Percentiles rank a stretch among this genome's conserved stretches.
phyloP scores from a whole-genome alignment of 2,113 vertebrate species.

The Anoplopoma fimbria region DNA sequence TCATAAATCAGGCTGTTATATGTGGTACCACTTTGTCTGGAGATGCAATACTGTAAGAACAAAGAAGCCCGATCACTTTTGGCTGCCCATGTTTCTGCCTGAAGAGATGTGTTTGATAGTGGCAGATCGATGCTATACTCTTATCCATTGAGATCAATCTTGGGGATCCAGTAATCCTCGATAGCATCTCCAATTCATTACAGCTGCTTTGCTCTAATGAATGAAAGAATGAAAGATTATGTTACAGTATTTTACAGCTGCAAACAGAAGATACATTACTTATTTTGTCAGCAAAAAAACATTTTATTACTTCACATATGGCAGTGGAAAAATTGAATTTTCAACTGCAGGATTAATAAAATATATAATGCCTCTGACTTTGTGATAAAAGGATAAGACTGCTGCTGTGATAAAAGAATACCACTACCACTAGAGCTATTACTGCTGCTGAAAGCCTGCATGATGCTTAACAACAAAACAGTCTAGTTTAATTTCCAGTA shows the following conservation, averaged over 20 bases:
- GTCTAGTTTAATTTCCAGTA: background rate
- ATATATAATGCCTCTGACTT: background rate
- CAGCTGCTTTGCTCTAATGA: slow-evolving; percentile 17
- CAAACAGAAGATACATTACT: slow-evolving; percentile 32
- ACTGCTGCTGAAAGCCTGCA: background rate
- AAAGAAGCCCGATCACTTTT: slow-evolving; percentile 33
- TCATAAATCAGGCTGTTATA: slow-evolving; percentile 28
- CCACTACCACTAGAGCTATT: background rate
- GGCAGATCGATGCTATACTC: slow-evolving; percentile 38
- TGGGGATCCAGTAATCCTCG: slow-evolving; percentile 50
- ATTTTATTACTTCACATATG: slow-evolving; percentile 16
- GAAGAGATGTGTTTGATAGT: slow-evolving; percentile 52
- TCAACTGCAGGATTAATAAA: background rate
- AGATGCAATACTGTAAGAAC: slow-evolving; percentile 24
- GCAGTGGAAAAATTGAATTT: background rate
- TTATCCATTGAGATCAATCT: slow-evolving; percentile 54
- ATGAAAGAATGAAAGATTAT: too few species aligned
- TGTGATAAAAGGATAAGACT: background rate
- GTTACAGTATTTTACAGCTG: slow-evolving; percentile 24
- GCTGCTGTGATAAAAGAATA: background rate
- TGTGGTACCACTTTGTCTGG: background rate
- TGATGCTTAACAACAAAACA: background rate
- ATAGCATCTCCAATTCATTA: slow-evolving; percentile 61
- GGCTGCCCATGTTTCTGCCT: background rate
- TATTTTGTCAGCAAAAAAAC: slow-evolving; percentile 17